Conservation (phyloP, 2,113 vertebrate genomes). For the Lethenteron camtschaticum region DNA sequence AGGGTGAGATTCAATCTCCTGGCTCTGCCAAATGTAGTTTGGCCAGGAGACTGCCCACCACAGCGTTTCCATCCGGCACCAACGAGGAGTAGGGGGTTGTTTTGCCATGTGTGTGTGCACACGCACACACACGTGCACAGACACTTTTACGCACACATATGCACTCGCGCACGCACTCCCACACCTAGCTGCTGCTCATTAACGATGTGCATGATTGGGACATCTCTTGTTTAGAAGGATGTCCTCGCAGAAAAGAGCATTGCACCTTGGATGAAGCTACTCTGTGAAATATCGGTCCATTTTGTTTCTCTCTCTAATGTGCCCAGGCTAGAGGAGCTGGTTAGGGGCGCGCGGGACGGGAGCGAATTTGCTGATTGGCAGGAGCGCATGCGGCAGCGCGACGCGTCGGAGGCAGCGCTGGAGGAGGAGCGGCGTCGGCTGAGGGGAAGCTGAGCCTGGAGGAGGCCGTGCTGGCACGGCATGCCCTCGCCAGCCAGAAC, state of each 20-base stretch:
- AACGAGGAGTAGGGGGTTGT: too few relatives aligned
- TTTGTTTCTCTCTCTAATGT: not conserved
- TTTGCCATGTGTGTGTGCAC: too few relatives aligned
- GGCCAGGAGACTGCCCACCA: too few relatives aligned
- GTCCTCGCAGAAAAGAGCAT: not conserved
- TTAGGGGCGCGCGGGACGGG: conserved; percentile 32
- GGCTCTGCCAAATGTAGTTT: too few relatives aligned
- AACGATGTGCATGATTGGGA: not conserved
- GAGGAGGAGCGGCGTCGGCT: conserved; percentile 27
- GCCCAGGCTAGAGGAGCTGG: conserved; percentile 25
- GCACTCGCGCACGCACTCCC: not conserved
- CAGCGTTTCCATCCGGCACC: too few relatives aligned
- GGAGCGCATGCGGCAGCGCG: conserved; percentile 37
- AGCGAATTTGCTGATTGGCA: conserved; percentile 54
- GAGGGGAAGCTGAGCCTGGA: conserved; percentile 37
- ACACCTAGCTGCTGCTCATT: not conserved
- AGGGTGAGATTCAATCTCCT: too few relatives aligned
- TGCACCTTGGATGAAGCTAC: not conserved
- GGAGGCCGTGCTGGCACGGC: conserved; percentile 36
- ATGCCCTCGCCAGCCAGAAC: conserved; percentile 31
- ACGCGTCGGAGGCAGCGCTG: conserved; percentile 30
- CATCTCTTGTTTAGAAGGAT: not conserved
- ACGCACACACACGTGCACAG: too few relatives aligned
- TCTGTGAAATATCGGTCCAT: not conserved
- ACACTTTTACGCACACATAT: not conserved